These are phyloP conservation scores for Proteles cristata DNA, from an alignment of 2,113 vertebrate species.

Conservation along the genomic window DNA sequence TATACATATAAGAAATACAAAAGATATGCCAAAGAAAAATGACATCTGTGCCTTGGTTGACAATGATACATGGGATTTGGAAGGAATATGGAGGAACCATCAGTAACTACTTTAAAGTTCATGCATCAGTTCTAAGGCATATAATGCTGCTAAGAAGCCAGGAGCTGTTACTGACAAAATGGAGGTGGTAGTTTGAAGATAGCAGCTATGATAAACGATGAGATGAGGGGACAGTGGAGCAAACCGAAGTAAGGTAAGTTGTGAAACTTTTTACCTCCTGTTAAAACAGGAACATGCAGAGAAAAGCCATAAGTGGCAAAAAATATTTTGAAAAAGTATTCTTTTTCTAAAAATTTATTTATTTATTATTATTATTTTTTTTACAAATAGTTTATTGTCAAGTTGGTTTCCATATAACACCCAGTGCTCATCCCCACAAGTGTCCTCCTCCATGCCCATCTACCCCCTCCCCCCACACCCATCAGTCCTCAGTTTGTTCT, in stretches of 20 bases:
- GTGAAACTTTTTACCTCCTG: not conserved
- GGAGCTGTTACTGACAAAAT: slow-evolving; percentile 63
- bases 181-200: slow-evolving; percentile 73
- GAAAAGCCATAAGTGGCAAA: not conserved
- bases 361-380: no score
- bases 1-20: slow-evolving; percentile 15
- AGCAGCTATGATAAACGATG: slow-evolving; percentile 68
- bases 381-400: no score
- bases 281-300: not conserved
- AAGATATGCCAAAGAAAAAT: slow-evolving; percentile 59
- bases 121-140: slow-evolving; percentile 68
- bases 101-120: slow-evolving; percentile 68
- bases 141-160: slow-evolving; percentile 59
- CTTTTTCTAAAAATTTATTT: not conserved
- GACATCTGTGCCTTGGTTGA: not conserved
- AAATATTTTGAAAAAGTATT: not conserved
- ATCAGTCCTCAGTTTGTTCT: no score
- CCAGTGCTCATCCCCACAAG: no score
- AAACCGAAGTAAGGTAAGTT: not conserved
- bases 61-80: slow-evolving; percentile 64
- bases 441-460: no score
- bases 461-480: no score
- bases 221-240: slow-evolving; percentile 44
- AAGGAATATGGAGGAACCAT: slow-evolving; percentile 58
- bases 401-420: no score